Percentiles rank a stretch among this genome's conserved stretches.
These are phyloP conservation scores for Cheirogaleus major DNA, from an alignment of 2,797 vertebrate species.

Conservation along the genomic window DNA sequence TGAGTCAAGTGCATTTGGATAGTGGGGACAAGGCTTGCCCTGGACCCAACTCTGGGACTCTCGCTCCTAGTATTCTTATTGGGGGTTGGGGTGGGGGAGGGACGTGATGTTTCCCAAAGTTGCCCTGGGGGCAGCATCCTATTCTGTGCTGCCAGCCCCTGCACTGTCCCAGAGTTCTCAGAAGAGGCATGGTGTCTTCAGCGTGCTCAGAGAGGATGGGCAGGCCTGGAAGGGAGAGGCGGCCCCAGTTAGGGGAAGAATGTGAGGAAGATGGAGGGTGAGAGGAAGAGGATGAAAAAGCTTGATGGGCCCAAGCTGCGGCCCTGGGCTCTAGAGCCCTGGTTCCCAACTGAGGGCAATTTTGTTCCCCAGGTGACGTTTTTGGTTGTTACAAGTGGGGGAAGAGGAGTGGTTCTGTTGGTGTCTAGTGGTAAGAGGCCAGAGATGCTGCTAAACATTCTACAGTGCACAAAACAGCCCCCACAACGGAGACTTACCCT, in stretches of 20 bases:
- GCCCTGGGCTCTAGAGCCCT: not conserved
- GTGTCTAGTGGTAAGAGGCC: not conserved
- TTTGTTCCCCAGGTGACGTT: not conserved
- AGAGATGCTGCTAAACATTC: not conserved
- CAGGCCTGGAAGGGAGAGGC: not conserved
- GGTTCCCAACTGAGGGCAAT: not conserved
- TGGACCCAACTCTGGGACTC: not conserved
- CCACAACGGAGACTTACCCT: fast-evolving
- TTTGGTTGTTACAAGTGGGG: not conserved
- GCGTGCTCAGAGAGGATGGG: not conserved
- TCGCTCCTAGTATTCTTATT: not conserved
- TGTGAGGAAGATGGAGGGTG: fast-evolving
- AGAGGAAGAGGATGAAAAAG: not conserved
- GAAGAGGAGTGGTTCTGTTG: not conserved
- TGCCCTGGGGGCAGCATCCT: fast-evolving
- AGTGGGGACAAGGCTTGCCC: not conserved
- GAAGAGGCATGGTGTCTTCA: not conserved
- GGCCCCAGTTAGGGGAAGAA: too few relatives aligned
- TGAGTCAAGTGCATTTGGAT: not conserved
- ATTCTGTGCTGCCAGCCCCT: not conserved
- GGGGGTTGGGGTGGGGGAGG: not conserved
- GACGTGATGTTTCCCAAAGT: not conserved
- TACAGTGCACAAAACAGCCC: not conserved
- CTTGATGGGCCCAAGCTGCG: fast-evolving
- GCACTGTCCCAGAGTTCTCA: not conserved